These are phyloP conservation scores for Cephus pulcher DNA, from an alignment of 2,888 invertebrate genomes.

Conservation along the genomic window DNA sequence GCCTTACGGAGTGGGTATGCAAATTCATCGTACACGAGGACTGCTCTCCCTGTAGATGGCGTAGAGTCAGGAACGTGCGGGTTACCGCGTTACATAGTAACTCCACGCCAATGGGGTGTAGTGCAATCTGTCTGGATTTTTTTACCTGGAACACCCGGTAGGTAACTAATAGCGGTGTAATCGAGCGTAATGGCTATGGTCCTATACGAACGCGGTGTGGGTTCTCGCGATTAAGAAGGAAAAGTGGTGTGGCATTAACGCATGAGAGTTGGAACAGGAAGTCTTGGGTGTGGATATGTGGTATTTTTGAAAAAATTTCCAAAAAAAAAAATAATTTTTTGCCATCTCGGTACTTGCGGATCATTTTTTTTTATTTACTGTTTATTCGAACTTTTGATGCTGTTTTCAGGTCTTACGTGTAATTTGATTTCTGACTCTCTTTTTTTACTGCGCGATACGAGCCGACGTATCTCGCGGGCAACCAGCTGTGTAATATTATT, in stretches of 20 bases:
- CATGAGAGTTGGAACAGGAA: background rate
- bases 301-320: background rate
- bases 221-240: conserved; percentile 49
- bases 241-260: background rate
- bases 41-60: background rate
- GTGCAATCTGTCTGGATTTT: conserved; percentile 19
- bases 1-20: background rate
- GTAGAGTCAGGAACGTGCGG: background rate
- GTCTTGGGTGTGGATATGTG: background rate
- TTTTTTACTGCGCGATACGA: background rate
- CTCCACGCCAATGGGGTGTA: background rate
- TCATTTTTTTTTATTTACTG: background rate
- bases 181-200: conserved; percentile 59
- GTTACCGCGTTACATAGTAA: background rate
- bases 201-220: conserved; percentile 35
- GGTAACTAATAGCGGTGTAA: conserved; percentile 62
- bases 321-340: no score
- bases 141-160: conserved; percentile 52
- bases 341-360: background rate
- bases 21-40: background rate
- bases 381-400: background rate
- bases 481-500: conserved; percentile 11
- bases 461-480: background rate
- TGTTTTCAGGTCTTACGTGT: background rate
- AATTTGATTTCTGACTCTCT: background rate